Percentiles rank a stretch among this genome's conserved stretches.
These are phyloP conservation scores for Drosophila nigromelanica DNA, from an alignment of 1,140 invertebrate species.

Conservation along the genomic window DNA sequence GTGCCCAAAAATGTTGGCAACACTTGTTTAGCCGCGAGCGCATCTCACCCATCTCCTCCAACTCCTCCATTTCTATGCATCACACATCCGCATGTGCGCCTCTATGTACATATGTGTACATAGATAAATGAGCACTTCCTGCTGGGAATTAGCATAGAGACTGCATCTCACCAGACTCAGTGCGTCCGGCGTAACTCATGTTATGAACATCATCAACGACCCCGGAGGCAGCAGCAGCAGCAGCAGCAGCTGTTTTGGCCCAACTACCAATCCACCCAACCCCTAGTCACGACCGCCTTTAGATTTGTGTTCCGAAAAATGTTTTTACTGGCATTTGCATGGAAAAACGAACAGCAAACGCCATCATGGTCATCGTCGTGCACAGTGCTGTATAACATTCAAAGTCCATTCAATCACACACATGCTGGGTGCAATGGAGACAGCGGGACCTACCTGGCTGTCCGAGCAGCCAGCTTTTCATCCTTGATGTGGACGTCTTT, in stretches of 20 bases:
- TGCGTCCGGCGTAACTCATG: conserved; percentile 47
- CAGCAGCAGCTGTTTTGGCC: conserved; percentile 23
- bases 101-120: conserved; percentile 2
- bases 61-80: background rate
- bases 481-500: conserved; percentile 60
- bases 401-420: conserved; percentile 72
- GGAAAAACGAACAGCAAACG: conserved; percentile 57
- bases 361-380: conserved; percentile 53
- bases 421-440: conserved; percentile 30
- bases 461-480: conserved; percentile 25
- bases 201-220: conserved; percentile 75
- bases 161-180: conserved; percentile 37
- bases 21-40: conserved; percentile 67
- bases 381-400: conserved; percentile 67
- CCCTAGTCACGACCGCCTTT: conserved; percentile 45
- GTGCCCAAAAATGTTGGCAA: conserved; percentile 49
- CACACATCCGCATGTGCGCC: background rate
- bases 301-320: conserved; percentile 74
- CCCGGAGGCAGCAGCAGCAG: conserved; percentile 38
- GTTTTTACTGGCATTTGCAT: conserved; percentile 73
- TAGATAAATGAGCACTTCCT: conserved; percentile 44
- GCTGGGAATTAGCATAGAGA: conserved; percentile 77
- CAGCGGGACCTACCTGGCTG: conserved; percentile 34
- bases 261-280: background rate
- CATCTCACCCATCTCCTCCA: conserved; percentile 23